Base-by-base conservation (phyloP, 1,140 invertebrate genomes). In the Conus ventricosus region DNA sequence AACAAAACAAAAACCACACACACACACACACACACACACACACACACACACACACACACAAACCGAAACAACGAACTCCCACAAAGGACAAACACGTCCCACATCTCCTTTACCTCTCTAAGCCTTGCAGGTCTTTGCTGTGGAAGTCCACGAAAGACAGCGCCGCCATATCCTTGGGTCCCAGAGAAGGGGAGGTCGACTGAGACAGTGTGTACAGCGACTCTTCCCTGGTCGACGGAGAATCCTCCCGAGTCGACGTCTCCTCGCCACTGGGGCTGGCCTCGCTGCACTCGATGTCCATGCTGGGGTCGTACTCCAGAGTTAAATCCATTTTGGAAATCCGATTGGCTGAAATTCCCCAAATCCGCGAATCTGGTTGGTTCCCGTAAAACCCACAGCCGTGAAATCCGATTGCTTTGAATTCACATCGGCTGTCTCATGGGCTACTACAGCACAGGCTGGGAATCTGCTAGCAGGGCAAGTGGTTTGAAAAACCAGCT, bases 131-230 rank as follows among this genome's bases (percentile, higher is more conserved):
- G 51, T 81, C 80, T 3, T 81, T 81, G 10, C 39, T 6, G 15
- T 81, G 80, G 80, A 54, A 81, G 51, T 81, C 80, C 80, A 81
- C 5, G 39, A 81, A 81, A 4, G 80, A 81, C 80, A 81, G 51
- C 27, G 54, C 15, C 1, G 80, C 53, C 13, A 81, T 51, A 23
- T 81, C 80, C 80, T 81, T 81, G 80, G 80, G 10, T 4, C 51
- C 39, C 6, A 17, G 10, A 13, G 80, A 81, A 8, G 80, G 20
- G 51, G 80, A 23, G 5, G 80, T 81, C 51, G 51, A 81, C 53
- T 81, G 80, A 0, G 80, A 81, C 53, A 81, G 51, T 81, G 80
- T 81, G 80, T 81, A 81, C 80, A 81, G 51, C 4, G 80, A 81
- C 39, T 81, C 80, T 17, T 81, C 80, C 15, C 80, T 13, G 5